A percentile compares a stretch with the other conserved stretches of the same genome.
Evolutionary conservation across 2,113 vertebrate species (phyloP).

Genomic region (Trichechus manatus): DNA sequence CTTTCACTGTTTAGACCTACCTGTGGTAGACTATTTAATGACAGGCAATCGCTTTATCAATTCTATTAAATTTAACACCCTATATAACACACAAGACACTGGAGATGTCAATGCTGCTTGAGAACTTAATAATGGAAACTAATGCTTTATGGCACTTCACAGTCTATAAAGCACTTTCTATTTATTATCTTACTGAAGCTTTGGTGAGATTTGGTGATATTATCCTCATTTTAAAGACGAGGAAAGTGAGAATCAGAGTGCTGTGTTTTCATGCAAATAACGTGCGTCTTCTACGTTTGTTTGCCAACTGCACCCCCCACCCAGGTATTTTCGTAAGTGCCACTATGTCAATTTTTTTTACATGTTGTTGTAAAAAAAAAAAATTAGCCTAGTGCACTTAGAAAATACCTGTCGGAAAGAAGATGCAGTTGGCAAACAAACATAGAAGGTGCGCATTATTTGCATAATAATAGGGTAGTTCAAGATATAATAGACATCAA

Average conservation of each 20-base stretch:
- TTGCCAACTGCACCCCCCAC: too few species aligned
- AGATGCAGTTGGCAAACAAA: too few species aligned
- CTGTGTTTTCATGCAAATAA: too few species aligned
- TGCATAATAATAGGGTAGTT: neutral
- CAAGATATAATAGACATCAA: neutral
- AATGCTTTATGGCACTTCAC: neutral
- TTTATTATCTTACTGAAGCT: conserved; percentile 29
- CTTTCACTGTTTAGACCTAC: conserved; percentile 49
- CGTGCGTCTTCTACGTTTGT: too few species aligned
- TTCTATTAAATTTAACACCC: conserved; percentile 54
- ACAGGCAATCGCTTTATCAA: conserved; percentile 69
- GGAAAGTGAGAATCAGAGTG: neutral
- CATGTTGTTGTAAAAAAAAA: too few species aligned
- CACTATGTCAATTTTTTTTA: too few species aligned
- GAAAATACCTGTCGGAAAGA: too few species aligned
- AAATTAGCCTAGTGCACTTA: too few species aligned
- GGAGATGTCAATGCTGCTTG: neutral
- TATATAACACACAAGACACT: conserved; percentile 46
- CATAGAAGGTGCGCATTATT: too few species aligned
- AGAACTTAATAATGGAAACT: conserved; percentile 60
- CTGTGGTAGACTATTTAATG: conserved; percentile 61
- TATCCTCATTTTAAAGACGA: conserved; percentile 51
- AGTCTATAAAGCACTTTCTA: conserved; percentile 52
- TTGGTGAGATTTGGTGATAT: neutral
- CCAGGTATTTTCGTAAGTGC: too few species aligned